A percentile compares a stretch with the other conserved stretches of the same genome.
These are phyloP conservation scores for Cataglyphis hispanica DNA, from an alignment of 1,140 invertebrate genomes.

Conservation along the genomic window DNA sequence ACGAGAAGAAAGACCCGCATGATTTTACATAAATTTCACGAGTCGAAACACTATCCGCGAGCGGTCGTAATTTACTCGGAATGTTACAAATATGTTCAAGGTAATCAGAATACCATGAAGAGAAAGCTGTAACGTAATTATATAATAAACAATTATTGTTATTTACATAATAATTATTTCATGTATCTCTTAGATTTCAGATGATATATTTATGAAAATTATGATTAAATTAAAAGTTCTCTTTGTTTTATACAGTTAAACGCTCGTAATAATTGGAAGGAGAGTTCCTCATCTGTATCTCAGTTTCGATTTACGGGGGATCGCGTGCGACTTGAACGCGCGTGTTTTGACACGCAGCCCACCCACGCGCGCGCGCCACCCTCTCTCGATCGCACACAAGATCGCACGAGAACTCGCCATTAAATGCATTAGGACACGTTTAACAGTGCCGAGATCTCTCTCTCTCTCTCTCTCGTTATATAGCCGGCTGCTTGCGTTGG, in stretches of 20 bases:
- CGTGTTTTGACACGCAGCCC: constrained; percentile 83
- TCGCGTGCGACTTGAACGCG: constrained; percentile 64
- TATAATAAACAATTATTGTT: too few species aligned
- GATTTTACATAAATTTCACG: constrained; percentile 81
- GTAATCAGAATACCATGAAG: constrained; percentile 4
- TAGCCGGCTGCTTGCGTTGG: constrained; percentile 53
- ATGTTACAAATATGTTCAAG: constrained; percentile 37
- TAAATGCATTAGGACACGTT: constrained; percentile 85
- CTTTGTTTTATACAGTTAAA: background rate
- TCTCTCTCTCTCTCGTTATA: constrained; percentile 68
- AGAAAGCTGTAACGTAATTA: background rate
- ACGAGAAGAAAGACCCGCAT: constrained; percentile 61
- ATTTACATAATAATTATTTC: too few species aligned
- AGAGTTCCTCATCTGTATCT: background rate
- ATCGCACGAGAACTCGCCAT: constrained; percentile 82
- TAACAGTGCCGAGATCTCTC: constrained; percentile 73
- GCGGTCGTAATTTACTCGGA: constrained; percentile 36
- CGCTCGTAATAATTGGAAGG: background rate
- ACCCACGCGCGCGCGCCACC: constrained; percentile 75
- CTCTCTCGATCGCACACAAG: constrained; percentile 71
- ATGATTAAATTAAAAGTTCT: background rate
- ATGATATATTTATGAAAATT: too few species aligned
- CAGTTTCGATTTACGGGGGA: background rate
- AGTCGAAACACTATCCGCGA: constrained; percentile 58
- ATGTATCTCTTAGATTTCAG: too few species aligned